Evolutionary conservation across 2,888 invertebrate species (phyloP).

Genomic region (Onchidella celtica): DNA sequence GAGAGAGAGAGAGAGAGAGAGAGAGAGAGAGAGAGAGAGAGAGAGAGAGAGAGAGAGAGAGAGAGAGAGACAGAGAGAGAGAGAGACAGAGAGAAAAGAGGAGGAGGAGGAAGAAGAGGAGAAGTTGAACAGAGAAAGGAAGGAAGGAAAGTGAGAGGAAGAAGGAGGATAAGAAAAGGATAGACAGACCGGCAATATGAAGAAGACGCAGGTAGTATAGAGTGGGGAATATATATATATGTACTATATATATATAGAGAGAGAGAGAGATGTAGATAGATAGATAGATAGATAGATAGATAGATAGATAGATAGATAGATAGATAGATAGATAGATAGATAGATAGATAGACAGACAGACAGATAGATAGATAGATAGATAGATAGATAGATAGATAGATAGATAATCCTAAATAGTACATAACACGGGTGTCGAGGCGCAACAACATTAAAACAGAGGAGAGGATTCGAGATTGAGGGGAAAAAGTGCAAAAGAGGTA

Average conservation of each 20-base stretch:
- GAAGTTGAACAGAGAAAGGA: not conserved
- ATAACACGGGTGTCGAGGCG: no score
- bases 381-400: no score
- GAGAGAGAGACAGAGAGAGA: constrained; percentile 3
- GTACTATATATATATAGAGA: constrained; percentile 3
- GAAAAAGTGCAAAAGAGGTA: no score
- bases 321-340: constrained; percentile 17
- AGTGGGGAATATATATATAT: no score
- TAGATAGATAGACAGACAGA: no score
- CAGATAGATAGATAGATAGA: no score
- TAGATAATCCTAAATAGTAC: not conserved
- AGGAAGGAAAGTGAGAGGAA: not conserved
- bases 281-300: constrained; percentile 23
- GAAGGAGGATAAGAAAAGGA: not conserved
- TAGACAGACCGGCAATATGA: not conserved
- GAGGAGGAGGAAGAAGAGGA: not conserved
- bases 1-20: not conserved
- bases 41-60: constrained; percentile 4
- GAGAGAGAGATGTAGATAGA: no score
- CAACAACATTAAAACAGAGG: no score
- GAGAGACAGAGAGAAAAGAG: not conserved
- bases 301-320: constrained; percentile 12
- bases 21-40: not conserved
- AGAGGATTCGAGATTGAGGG: no score
- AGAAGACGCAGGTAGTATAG: no score